Evolutionary conservation across 2,888 invertebrate genomes (phyloP).

Genomic region (Heterodera filipjevi): DNA sequence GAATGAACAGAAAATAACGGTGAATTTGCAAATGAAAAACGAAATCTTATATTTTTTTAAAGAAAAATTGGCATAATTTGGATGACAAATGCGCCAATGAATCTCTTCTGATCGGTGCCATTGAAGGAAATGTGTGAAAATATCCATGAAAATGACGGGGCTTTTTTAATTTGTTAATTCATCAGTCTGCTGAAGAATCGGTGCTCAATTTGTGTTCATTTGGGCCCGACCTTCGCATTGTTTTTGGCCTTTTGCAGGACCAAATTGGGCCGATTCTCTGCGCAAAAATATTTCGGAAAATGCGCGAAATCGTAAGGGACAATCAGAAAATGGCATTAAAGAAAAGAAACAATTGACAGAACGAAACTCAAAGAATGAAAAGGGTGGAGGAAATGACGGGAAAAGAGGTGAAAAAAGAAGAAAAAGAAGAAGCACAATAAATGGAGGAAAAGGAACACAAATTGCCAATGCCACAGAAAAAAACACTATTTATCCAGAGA

Average conservation of each 20-base stretch:
- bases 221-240: conserved; percentile 40
- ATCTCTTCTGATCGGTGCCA: neutral
- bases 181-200: neutral
- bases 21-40: neutral
- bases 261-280: conserved; percentile 45
- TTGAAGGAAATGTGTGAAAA: conserved; percentile 1
- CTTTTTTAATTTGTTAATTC: neutral
- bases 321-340: neutral
- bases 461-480: no score
- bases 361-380: neutral
- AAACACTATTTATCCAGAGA: no score
- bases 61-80: neutral
- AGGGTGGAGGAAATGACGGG: neutral
- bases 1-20: conserved; percentile 1
- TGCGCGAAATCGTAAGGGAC: conserved; percentile 38
- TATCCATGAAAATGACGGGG: neutral
- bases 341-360: neutral
- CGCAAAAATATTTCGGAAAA: conserved; percentile 41
- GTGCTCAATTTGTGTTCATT: conserved; percentile 7
- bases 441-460: no score
- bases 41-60: neutral
- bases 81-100: neutral
- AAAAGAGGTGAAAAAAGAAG: neutral
- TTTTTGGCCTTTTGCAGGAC: conserved; percentile 42
- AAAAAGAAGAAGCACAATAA: neutral